A percentile compares a stretch with the other conserved stretches of the same genome.
These are phyloP conservation scores for Trachelus stipa DNA, from an alignment of 2,888 invertebrate genomes.

Conservation along the genomic window DNA sequence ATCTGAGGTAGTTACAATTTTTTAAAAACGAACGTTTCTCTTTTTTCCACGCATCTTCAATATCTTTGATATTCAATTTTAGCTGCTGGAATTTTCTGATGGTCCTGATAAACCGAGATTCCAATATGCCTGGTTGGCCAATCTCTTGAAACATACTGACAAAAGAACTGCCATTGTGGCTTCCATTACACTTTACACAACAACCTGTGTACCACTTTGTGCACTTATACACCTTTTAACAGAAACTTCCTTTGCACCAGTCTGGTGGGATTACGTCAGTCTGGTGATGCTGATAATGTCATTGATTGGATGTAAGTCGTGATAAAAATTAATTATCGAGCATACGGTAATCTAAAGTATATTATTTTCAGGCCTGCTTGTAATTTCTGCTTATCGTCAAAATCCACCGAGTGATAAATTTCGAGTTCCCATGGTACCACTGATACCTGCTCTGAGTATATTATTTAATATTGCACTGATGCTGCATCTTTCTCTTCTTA, in stretches of 20 bases:
- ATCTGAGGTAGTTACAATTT: conserved; percentile 42
- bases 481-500: conserved; percentile 82
- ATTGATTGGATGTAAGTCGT: conserved; percentile 74
- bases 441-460: conserved; percentile 83
- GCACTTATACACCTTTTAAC: conserved; percentile 64
- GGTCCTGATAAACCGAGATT: conserved; percentile 79
- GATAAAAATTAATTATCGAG: neutral
- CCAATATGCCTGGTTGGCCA: conserved; percentile 80
- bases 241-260: conserved; percentile 48
- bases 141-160: conserved; percentile 78
- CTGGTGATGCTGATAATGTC: conserved; percentile 74
- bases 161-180: conserved; percentile 81
- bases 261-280: conserved; percentile 78
- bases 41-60: conserved; percentile 5
- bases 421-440: conserved; percentile 84
- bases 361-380: conserved; percentile 71
- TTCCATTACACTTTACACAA: conserved; percentile 78
- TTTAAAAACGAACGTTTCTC: neutral
- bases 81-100: conserved; percentile 62
- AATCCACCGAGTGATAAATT: conserved; percentile 76
- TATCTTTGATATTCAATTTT: conserved; percentile 28
- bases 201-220: conserved; percentile 77
- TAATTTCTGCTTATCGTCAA: conserved; percentile 83
- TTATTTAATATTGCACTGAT: conserved; percentile 85
- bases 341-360: neutral